Conservation (phyloP, 2,113 vertebrate species). For the Crotalus viridis region DNA sequence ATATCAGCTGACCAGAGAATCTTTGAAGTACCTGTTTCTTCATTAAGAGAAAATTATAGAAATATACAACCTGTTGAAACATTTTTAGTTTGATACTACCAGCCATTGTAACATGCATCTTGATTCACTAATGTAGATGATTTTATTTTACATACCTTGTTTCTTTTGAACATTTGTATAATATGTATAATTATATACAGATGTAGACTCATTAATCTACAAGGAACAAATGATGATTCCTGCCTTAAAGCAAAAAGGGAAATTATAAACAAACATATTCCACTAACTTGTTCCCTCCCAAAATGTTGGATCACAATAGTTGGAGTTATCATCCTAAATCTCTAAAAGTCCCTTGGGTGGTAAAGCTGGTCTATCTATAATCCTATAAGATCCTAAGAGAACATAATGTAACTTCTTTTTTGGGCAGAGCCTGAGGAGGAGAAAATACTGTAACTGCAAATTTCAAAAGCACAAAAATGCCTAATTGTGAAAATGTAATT, state of each 20-base stretch:
- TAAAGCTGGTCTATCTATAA: background rate
- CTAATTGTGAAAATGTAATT: background rate
- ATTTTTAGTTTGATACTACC: no score
- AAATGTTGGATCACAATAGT: background rate
- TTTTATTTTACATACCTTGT: background rate
- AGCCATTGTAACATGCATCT: background rate
- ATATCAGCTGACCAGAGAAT: background rate
- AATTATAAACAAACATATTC: background rate
- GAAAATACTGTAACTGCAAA: background rate
- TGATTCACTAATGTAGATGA: background rate
- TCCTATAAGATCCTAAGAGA: background rate
- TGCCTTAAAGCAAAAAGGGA: background rate
- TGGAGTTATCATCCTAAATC: background rate
- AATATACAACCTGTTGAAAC: background rate
- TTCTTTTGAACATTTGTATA: background rate
- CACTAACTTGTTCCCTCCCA: background rate
- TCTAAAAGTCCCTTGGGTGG: background rate
- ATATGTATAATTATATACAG: background rate
- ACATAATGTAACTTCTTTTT: background rate
- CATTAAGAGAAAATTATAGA: background rate
- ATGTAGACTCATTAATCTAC: background rate
- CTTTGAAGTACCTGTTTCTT: background rate
- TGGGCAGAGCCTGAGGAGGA: background rate
- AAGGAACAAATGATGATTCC: background rate
- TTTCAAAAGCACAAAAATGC: background rate